Conservation (phyloP, 2,888 invertebrate genomes). For the Sympetrum striolatum region DNA sequence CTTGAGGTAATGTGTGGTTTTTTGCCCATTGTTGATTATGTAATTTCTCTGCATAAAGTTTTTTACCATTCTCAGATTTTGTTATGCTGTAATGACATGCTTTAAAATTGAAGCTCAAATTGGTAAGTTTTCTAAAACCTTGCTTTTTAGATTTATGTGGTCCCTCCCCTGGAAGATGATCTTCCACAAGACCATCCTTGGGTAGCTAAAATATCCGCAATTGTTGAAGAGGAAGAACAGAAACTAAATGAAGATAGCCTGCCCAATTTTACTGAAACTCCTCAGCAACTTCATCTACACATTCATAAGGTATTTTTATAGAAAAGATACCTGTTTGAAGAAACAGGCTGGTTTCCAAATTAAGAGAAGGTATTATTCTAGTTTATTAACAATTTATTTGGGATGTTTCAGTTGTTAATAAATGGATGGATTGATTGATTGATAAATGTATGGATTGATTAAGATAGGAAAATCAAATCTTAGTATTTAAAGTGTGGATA, state of each 20-base stretch:
- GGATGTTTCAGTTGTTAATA: not conserved
- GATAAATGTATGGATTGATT: too few species aligned
- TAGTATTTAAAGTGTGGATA: too few species aligned
- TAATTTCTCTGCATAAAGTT: too few species aligned
- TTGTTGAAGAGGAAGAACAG: slow-evolving; percentile 46
- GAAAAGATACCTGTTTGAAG: not conserved
- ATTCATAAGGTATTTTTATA: not conserved
- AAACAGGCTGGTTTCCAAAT: too few species aligned
- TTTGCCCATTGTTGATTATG: too few species aligned
- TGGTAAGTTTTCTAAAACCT: not conserved
- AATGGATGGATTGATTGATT: not conserved
- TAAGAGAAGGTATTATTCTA: too few species aligned
- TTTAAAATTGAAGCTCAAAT: too few species aligned
- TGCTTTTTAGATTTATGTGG: slow-evolving; percentile 46
- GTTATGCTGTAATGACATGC: not conserved
- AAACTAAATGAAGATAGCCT: slow-evolving; percentile 45
- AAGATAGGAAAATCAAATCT: too few species aligned
- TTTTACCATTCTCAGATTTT: not conserved
- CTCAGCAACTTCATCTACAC: slow-evolving; percentile 17
- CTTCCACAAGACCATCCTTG: slow-evolving; percentile 40
- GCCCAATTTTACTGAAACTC: slow-evolving; percentile 28
- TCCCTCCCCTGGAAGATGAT: slow-evolving; percentile 45
- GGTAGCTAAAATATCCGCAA: slow-evolving; percentile 45
- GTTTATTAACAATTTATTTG: not conserved
- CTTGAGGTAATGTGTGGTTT: too few species aligned